Evolutionary conservation across 1,140 invertebrate genomes (phyloP).

Genomic region (Coboldia fuscipes): DNA sequence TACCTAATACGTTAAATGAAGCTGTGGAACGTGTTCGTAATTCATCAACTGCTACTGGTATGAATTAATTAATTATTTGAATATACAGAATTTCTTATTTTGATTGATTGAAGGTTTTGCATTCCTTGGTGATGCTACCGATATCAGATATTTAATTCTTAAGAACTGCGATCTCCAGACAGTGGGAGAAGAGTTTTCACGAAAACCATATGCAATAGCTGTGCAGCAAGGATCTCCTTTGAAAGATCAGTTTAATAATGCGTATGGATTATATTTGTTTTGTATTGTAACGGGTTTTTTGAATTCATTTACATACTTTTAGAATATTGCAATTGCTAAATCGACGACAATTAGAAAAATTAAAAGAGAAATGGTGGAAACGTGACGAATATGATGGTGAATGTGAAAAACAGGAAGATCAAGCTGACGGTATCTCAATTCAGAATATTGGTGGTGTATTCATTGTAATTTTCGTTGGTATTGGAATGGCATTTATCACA

Average conservation of each 20-base stretch:
- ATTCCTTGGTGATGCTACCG: conserved; percentile 83
- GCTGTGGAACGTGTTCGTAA: conserved; percentile 58
- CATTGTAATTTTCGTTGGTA: conserved; percentile 87
- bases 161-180: conserved; percentile 80
- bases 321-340: conserved; percentile 86
- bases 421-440: conserved; percentile 91
- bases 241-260: conserved; percentile 77
- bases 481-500: conserved; percentile 68
- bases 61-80: not conserved
- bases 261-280: conserved; percentile 29
- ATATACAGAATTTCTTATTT: not conserved
- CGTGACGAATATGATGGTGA: conserved; percentile 55
- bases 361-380: conserved; percentile 94
- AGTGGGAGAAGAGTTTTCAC: conserved; percentile 87
- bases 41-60: conserved; percentile 42
- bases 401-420: conserved; percentile 76
- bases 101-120: conserved; percentile 91
- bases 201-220: conserved; percentile 90
- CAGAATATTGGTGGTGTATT: conserved; percentile 96
- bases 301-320: conserved; percentile 20
- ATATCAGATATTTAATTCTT: conserved; percentile 64
- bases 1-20: conserved; percentile 54
- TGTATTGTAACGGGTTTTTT: not conserved
- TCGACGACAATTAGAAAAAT: conserved; percentile 70
- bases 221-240: conserved; percentile 89